Evolutionary conservation across 2,888 invertebrate genomes (phyloP).

Genomic region (Hartigia nigra): DNA sequence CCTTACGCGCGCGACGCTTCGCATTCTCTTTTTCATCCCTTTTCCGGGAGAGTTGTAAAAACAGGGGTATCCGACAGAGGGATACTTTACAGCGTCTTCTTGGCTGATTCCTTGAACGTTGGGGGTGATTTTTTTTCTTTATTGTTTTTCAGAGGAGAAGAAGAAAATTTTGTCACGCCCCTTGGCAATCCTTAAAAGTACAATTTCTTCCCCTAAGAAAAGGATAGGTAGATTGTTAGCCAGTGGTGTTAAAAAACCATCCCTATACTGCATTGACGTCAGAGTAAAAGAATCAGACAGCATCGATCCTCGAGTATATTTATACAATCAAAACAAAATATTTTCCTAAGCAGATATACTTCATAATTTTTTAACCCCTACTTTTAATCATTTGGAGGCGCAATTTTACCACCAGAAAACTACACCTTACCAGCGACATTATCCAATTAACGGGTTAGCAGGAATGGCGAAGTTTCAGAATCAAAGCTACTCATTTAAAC

Average conservation of each 20-base stretch:
- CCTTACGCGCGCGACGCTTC: slow-evolving; percentile 18
- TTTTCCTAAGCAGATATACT: not conserved
- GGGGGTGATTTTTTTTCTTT: not conserved
- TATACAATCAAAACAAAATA: not conserved
- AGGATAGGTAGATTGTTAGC: not conserved
- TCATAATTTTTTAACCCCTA: not conserved
- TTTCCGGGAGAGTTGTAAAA: not conserved
- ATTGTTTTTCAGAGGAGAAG: not conserved
- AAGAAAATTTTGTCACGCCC: not conserved
- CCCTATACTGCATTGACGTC: not conserved
- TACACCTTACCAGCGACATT: slow-evolving; percentile 2
- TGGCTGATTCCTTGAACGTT: not conserved
- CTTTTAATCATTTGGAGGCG: not conserved
- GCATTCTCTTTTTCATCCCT: slow-evolving; percentile 1
- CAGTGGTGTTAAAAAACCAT: not conserved
- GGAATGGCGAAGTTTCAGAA: slow-evolving; percentile 53
- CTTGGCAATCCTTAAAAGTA: not conserved
- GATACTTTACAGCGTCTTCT: not conserved
- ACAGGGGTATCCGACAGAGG: not conserved
- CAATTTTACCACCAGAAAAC: not conserved
- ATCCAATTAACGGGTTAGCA: slow-evolving; percentile 38
- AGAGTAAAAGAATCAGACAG: not conserved
- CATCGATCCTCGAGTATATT: not conserved
- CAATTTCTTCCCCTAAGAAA: not conserved
- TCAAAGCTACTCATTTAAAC: slow-evolving; percentile 57